Base-by-base conservation (phyloP, 1,140 invertebrate species). In the Littorina saxatilis region DNA sequence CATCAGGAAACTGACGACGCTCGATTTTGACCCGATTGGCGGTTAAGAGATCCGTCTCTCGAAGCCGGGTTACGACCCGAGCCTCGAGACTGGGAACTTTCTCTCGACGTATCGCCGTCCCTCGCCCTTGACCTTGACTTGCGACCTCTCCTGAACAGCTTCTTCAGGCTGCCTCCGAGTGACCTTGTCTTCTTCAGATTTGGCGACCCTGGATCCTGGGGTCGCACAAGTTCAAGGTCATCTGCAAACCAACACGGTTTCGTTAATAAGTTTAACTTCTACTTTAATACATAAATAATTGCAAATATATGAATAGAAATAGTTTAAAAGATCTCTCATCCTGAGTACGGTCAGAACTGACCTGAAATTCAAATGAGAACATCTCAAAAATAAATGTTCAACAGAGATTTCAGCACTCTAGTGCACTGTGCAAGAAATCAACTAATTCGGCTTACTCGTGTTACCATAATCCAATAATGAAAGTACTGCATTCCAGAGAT, bases 151-250 rank as follows among this genome's bases (percentile, higher is more conserved):
- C 85, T 81, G 72, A 89, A 89, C 72, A 89, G 76, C 79, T 89
- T 89, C 84, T 87, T 89, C 7, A 89, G 83, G 74, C 88, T 89
- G 66, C 88, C 88, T 17, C 88, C 88, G 17, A 89, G 80, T 4
- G 88, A 88, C 39, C 87, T 81, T n/a, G 88, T 87, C 77, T 89
- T 89, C 83, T 89, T 89, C 68, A 89, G 78, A 81, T 84, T 88
- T 4, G 87, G 87, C 17, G 88, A 86, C 17, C 76, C 37, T 47
- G 84, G 63, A 15, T 84, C 83, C 50, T 84, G 82, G 9, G 78
- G 82, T 63, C 86, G 83, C 17, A 88, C 84, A 32, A 88, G 82
- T 27, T 89, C 87, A 63, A 89, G 81, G 73, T 89, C 88, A 82
- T 89, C 88, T 89, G 84, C 50, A 72, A 66, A 66, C 61, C n/a